A percentile compares a stretch with the other conserved stretches of the same genome.
Evolutionary conservation across 2,888 invertebrate genomes (phyloP).

Genomic region (Acleris laterana): DNA sequence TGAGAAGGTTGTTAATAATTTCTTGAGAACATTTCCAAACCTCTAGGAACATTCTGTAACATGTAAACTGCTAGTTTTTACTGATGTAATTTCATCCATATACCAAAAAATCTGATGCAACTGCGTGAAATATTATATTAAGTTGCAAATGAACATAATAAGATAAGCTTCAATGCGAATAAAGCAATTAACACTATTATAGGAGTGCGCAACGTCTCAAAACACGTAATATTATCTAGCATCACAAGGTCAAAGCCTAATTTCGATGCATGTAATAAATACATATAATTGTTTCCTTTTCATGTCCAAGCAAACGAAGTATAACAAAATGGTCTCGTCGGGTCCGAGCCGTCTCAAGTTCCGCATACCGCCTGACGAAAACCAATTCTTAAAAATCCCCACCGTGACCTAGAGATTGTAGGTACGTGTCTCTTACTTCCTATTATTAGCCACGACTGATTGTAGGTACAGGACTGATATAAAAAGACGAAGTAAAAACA

Average conservation of each 20-base stretch:
- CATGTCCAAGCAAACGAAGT: slow-evolving; percentile 17
- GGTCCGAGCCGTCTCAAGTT: slow-evolving; percentile 53
- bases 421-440: slow-evolving; percentile 74
- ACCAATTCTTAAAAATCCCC: slow-evolving; percentile 70
- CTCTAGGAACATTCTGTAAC: no score
- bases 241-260: slow-evolving; percentile 37
- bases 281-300: slow-evolving; percentile 45
- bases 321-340: slow-evolving; percentile 41
- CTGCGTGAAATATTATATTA: slow-evolving; percentile 9
- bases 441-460: slow-evolving; percentile 69
- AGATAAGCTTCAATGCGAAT: slow-evolving; percentile 47
- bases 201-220: slow-evolving; percentile 36
- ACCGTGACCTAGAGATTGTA: slow-evolving; percentile 69
- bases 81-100: not conserved
- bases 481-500: slow-evolving; percentile 64
- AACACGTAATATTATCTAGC: slow-evolving; percentile 36
- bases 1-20: no score
- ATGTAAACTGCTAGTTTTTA: no score
- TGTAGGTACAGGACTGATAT: slow-evolving; percentile 59
- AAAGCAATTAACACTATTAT: slow-evolving; percentile 49
- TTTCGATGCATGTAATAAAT: slow-evolving; percentile 39
- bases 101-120: slow-evolving; percentile 16
- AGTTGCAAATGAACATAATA: slow-evolving; percentile 39
- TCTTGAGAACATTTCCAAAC: no score
- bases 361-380: slow-evolving; percentile 72